A percentile compares a stretch with the other conserved stretches of the same genome.
Conservation (phyloP, 92 coral and sea anemone species). For the Metridium senile region DNA sequence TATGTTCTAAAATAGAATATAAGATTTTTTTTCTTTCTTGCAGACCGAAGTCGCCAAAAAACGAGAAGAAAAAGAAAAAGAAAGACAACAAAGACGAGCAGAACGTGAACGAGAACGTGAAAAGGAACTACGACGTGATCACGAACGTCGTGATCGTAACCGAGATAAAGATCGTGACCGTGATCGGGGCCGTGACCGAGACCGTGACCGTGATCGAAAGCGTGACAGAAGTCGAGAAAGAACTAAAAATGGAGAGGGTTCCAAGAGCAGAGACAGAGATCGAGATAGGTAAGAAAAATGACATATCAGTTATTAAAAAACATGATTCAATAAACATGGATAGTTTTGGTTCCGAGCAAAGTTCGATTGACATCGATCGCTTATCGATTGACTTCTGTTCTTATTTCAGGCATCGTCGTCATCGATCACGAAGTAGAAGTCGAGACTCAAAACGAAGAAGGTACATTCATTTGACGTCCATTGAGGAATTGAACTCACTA, state of each 20-base stretch:
- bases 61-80: slow-evolving; percentile 86
- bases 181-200: slow-evolving; percentile 35
- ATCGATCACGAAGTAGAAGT: slow-evolving; percentile 81
- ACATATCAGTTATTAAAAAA: background rate
- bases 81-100: slow-evolving; percentile 83
- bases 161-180: slow-evolving; percentile 61
- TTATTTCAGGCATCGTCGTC: slow-evolving; percentile 68
- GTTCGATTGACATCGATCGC: background rate
- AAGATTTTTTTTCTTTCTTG: background rate
- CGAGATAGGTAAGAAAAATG: slow-evolving; percentile 25
- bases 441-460: slow-evolving; percentile 59
- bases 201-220: slow-evolving; percentile 42
- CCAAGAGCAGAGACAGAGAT: slow-evolving; percentile 54
- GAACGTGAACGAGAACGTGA: slow-evolving; percentile 90
- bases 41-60: slow-evolving; percentile 86
- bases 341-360: background rate
- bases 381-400: too few relatives aligned
- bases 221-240: slow-evolving; percentile 54
- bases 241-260: slow-evolving; percentile 55
- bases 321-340: too few relatives aligned
- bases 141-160: slow-evolving; percentile 56
- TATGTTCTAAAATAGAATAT: too few relatives aligned
- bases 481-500: too few relatives aligned
- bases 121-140: slow-evolving; percentile 63
- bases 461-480: background rate